A percentile compares a stretch with the other conserved stretches of the same genome.
Evolutionary conservation across 2,113 vertebrate species (phyloP).

Genomic region (Passer montanus): DNA sequence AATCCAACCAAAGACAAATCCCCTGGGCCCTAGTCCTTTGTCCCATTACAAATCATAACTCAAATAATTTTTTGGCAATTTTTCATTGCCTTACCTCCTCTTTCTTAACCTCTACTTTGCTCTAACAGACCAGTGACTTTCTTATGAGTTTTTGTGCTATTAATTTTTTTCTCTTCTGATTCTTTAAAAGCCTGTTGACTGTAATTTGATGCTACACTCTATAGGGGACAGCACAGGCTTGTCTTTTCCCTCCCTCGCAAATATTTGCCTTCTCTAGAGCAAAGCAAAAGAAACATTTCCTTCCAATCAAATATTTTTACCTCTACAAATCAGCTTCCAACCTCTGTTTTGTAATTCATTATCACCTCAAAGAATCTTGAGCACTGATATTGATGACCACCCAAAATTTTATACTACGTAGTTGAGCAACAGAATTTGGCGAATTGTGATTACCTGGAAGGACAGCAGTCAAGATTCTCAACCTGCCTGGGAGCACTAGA

Average conservation of each 20-base stretch:
- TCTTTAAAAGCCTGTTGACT: not conserved
- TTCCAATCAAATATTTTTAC: not conserved
- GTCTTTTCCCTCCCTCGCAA: not conserved
- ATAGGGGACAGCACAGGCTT: constrained; percentile 45
- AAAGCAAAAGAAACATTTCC: not conserved
- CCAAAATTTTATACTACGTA: not conserved
- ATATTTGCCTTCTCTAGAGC: not conserved
- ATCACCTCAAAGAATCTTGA: not conserved
- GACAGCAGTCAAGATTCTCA: not conserved
- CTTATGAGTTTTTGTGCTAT: not conserved
- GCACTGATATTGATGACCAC: not conserved
- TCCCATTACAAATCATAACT: not conserved
- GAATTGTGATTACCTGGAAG: not conserved
- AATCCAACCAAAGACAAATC: not conserved
- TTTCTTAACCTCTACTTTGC: not conserved
- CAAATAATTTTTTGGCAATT: not conserved
- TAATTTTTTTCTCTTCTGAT: not conserved
- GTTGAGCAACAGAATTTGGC: not conserved
- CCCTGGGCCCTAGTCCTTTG: not conserved
- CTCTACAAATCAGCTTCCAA: not conserved
- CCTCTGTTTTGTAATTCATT: fast-evolving
- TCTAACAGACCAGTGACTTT: not conserved
- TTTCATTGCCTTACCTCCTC: not conserved
- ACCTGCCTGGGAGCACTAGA: not conserved
- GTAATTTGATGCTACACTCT: not conserved